Base-by-base conservation (phyloP, 2,113 vertebrate species). In the Heliornis fulica region DNA sequence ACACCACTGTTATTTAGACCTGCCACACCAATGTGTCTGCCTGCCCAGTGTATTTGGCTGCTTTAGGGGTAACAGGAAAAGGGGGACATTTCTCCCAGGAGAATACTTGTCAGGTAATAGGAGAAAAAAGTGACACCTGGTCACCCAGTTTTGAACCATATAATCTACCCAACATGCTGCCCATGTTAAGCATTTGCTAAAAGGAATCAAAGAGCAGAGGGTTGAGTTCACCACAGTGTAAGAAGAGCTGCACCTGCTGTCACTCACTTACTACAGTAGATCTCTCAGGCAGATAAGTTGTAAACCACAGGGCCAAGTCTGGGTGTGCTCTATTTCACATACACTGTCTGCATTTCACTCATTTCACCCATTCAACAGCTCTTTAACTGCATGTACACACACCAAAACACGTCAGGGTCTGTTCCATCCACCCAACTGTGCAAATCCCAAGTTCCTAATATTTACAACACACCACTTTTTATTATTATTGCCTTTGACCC, bases 161-260 rank as follows among this genome's bases (percentile, higher is more conserved):
- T 64, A 85, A 96, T 90, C 87, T 32, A 45, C n/a, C 46, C 0
- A 56, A 93, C 92, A 87, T 40, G 36, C 72, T 93, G 93, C 46
- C 84, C 61, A 59, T 23, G 38, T 11, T 63, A 61, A 94, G 77
- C 3, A 0, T 66, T 87, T 61, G 75, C 82, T 88, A 12, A 87
- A 93, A 89, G 86, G 92, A 94, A 64, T 81, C 63, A 57, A 82
- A 93, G 93, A 83, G 54, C 31, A 6, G 38, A 7, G 70, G 64
- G 65, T 5, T 70, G 86, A 77, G 85, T 77, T 94, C 85, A 38
- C 34, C 54, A 83, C 7, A 3, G 23, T 32, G 61, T 20, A 78
- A 95, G 34, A 21, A 71, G 88, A 96, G 94, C 93, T 94, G 89
- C 22, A 96, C 92, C 93, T 97, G 94, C 69, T 96, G 94, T 86